These are phyloP conservation scores for Epizoanthus rinbou DNA, from an alignment of 92 coral and sea anemone species.

Conservation along the genomic window DNA sequence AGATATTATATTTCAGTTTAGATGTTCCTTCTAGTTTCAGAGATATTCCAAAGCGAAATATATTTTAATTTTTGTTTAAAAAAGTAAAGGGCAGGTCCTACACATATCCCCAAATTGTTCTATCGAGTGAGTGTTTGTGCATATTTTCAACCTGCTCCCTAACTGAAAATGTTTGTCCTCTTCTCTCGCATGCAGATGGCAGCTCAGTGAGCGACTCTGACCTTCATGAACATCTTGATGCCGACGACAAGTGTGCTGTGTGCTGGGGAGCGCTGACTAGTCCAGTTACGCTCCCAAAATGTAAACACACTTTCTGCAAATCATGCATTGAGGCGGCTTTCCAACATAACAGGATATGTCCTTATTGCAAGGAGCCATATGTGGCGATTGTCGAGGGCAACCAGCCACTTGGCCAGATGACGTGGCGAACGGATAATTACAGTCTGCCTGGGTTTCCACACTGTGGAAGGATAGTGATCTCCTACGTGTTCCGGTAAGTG, in stretches of 20 bases:
- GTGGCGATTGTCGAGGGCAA: slow-evolving; percentile 6
- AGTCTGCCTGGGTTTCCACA: slow-evolving; percentile 64
- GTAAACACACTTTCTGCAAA: slow-evolving; percentile 73
- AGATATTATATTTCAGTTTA: too few species aligned
- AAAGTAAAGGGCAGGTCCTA: too few species aligned
- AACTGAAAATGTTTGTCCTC: too few species aligned
- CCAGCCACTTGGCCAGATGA: slow-evolving; percentile 58
- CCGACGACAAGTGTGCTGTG: slow-evolving; percentile 47
- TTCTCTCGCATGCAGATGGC: too few species aligned
- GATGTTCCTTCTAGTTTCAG: too few species aligned
- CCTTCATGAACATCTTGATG: background rate
- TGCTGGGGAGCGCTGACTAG: slow-evolving; percentile 46
- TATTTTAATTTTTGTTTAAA: too few species aligned
- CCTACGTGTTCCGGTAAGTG: slow-evolving; percentile 41
- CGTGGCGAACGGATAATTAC: slow-evolving; percentile 29
- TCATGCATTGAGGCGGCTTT: slow-evolving; percentile 57
- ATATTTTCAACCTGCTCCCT: too few species aligned
- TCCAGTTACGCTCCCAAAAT: slow-evolving; percentile 65
- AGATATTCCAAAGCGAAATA: too few species aligned
- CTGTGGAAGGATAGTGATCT: slow-evolving; percentile 51
- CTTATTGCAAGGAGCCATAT: slow-evolving; percentile 54
- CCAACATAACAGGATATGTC: slow-evolving; percentile 44
- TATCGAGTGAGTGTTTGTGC: too few species aligned
- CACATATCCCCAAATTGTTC: too few species aligned
- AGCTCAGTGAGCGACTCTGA: background rate